A percentile compares a stretch with the other conserved stretches of the same genome.
Conservation (phyloP, 2,888 invertebrate species). For the Acronicta aceris region DNA sequence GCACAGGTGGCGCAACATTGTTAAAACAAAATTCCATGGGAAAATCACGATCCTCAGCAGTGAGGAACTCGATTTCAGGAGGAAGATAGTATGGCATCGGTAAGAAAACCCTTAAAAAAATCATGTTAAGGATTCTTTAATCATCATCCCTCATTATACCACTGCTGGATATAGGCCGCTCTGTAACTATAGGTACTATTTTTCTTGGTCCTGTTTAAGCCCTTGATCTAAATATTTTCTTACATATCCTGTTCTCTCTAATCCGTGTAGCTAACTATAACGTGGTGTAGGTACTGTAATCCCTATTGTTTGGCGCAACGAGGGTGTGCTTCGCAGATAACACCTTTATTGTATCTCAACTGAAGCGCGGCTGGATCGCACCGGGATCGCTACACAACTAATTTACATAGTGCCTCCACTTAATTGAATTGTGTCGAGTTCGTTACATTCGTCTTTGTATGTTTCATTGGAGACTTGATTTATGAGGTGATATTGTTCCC, state of each 20-base stretch:
- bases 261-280: conserved; percentile 47
- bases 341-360: conserved; percentile 67
- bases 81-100: too few relatives aligned
- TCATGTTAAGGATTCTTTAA: too few relatives aligned
- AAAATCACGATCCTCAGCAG: too few relatives aligned
- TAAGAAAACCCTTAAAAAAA: too few relatives aligned
- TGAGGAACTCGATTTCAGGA: too few relatives aligned
- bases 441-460: conserved; percentile 50
- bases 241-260: conserved; percentile 30
- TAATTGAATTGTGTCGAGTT: conserved; percentile 67
- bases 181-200: too few relatives aligned
- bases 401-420: conserved; percentile 69
- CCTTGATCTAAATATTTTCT: not conserved
- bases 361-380: conserved; percentile 61
- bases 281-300: conserved; percentile 51
- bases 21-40: too few relatives aligned
- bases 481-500: conserved; percentile 23
- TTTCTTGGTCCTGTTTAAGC: too few relatives aligned
- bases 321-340: conserved; percentile 66
- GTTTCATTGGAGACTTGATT: conserved; percentile 49
- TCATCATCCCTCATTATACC: too few relatives aligned
- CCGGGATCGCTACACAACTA: conserved; percentile 62
- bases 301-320: conserved; percentile 65
- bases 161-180: too few relatives aligned
- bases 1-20: too few relatives aligned